Conservation (phyloP, 2,113 vertebrate species). For the Callaeas wilsoni region DNA sequence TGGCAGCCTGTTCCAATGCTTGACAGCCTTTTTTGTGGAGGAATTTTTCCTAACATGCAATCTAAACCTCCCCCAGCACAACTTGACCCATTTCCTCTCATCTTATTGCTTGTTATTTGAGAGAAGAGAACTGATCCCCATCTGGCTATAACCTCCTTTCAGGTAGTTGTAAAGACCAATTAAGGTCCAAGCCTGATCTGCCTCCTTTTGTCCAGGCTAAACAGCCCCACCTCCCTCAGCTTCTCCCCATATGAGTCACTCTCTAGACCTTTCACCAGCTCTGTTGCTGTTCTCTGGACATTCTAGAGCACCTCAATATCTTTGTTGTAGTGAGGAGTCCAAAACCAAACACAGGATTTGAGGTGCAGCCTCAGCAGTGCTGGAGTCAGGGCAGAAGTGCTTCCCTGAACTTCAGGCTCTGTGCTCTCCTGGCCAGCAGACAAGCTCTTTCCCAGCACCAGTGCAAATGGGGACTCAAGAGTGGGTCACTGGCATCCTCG, state of each 20-base stretch:
- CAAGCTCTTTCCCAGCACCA: accelerated
- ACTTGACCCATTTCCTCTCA: not conserved
- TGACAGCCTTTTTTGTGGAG: not conserved
- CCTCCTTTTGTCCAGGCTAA: not conserved
- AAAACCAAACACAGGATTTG: not conserved
- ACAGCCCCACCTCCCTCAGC: not conserved
- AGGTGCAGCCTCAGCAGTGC: not conserved
- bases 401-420: not conserved
- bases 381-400: not conserved
- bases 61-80: accelerated
- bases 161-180: not conserved
- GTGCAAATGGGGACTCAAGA: not conserved
- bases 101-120: not conserved
- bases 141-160: not conserved
- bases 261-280: not conserved
- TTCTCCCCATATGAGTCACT: too few relatives aligned
- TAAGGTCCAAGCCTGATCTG: too few relatives aligned
- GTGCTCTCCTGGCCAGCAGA: accelerated
- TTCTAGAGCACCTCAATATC: not conserved
- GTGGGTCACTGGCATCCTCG: not conserved
- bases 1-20: not conserved
- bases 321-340: not conserved
- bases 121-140: not conserved
- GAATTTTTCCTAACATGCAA: not conserved
- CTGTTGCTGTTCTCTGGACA: not conserved